Evolutionary conservation across 2,888 invertebrate species (phyloP).

Genomic region (Dorcus hopei): DNA sequence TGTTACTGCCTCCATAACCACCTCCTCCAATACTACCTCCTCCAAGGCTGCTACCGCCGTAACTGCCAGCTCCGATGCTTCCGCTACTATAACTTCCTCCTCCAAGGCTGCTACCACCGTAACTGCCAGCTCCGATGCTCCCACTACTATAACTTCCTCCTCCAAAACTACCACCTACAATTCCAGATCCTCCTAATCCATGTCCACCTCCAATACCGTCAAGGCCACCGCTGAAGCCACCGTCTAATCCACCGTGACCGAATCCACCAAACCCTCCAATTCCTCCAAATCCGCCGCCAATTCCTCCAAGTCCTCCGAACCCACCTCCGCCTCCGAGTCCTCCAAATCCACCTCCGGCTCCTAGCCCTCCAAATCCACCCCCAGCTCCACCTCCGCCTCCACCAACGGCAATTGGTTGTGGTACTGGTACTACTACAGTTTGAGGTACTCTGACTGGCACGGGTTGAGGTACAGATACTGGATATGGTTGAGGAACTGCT

Average conservation of each 20-base stretch:
- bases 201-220: constrained; percentile 17
- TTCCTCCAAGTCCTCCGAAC: constrained; percentile 14
- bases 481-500: constrained; percentile 54
- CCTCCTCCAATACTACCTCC: background rate
- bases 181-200: constrained; percentile 33
- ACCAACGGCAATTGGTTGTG: constrained; percentile 52
- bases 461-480: constrained; percentile 56
- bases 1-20: background rate
- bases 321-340: constrained; percentile 20
- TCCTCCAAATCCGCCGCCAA: constrained; percentile 11
- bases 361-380: constrained; percentile 19
- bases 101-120: background rate
- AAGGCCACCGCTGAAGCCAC: constrained; percentile 6
- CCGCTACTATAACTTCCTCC: no score
- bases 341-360: constrained; percentile 27
- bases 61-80: background rate
- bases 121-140: background rate
- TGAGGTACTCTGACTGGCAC: constrained; percentile 47
- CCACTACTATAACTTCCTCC: no score
- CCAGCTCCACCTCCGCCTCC: constrained; percentile 28
- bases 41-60: background rate
- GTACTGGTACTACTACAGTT: constrained; percentile 54
- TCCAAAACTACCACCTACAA: background rate
- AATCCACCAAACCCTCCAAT: constrained; percentile 8
- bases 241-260: constrained; percentile 6